Percentiles rank a stretch among this genome's conserved stretches.
Conservation (phyloP, 2,888 invertebrate species). For the Lasioglossum leucozonium region DNA sequence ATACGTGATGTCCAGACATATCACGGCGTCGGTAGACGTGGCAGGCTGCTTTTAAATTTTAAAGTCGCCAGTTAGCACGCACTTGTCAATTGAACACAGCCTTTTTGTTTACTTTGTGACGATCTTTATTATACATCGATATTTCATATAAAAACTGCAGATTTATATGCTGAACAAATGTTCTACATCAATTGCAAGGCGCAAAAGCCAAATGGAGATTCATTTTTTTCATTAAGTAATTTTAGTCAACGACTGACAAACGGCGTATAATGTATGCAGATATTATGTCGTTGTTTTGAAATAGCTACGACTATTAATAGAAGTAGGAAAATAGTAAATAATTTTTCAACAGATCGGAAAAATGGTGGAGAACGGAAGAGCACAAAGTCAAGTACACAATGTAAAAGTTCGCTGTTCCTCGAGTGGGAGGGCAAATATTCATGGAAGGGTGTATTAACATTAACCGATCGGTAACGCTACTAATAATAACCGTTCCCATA, state of each 20-base stretch:
- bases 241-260: too few species aligned
- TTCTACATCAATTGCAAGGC: too few species aligned
- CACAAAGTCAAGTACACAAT: not conserved
- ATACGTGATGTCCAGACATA: conserved; percentile 5
- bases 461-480: not conserved
- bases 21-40: not conserved
- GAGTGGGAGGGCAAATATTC: not conserved
- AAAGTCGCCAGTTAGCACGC: not conserved
- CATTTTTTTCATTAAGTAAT: too few species aligned
- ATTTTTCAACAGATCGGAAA: too few species aligned
- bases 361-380: not conserved
- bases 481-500: not conserved
- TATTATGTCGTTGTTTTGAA: too few species aligned
- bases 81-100: not conserved
- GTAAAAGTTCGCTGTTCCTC: not conserved
- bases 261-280: too few species aligned
- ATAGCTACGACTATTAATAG: too few species aligned
- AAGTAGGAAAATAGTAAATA: too few species aligned
- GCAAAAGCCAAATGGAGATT: too few species aligned
- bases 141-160: not conserved
- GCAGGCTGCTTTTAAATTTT: not conserved
- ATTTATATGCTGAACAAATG: not conserved
- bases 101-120: not conserved
- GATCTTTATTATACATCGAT: not conserved
- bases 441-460: not conserved